These are phyloP conservation scores for Nasonia giraulti DNA, from an alignment of 1,140 invertebrate species.

Conservation along the genomic window DNA sequence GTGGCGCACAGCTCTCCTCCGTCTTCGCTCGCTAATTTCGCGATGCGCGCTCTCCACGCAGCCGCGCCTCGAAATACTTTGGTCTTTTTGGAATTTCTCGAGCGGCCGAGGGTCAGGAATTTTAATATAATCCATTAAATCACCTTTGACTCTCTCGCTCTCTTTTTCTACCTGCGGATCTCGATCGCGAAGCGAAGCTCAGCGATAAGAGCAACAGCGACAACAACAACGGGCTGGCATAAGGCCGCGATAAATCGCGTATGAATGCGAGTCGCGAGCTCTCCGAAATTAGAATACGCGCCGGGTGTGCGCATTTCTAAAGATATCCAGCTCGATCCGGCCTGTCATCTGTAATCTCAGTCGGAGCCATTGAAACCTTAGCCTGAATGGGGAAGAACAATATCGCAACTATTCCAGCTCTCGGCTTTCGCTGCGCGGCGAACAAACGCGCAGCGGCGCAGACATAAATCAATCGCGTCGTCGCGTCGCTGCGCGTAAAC, in stretches of 20 bases:
- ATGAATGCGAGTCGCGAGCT: not conserved
- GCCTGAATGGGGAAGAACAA: conserved; percentile 27
- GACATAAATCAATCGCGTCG: conserved; percentile 30
- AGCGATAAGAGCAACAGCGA: too few species aligned
- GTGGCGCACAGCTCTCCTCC: not conserved
- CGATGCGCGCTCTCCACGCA: conserved; percentile 44
- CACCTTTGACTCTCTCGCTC: not conserved
- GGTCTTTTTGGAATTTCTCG: conserved; percentile 44
- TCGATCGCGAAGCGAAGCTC: too few species aligned
- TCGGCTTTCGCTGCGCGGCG: not conserved
- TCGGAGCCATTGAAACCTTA: conserved; percentile 8
- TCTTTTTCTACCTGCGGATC: too few species aligned
- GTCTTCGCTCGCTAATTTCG: not conserved
- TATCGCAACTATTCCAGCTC: conserved; percentile 21
- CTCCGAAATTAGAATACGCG: conserved; percentile 12
- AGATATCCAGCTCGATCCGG: not conserved
- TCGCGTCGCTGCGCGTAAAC: not conserved
- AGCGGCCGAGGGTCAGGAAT: not conserved
- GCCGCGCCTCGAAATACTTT: conserved; percentile 41
- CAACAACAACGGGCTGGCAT: too few species aligned
- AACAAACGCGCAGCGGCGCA: not conserved
- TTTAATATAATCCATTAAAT: not conserved
- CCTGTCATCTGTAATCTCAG: conserved; percentile 6
- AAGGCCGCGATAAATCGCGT: not conserved
- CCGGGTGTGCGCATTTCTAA: not conserved